phyloP scores from a whole-genome alignment of 2,888 invertebrate species.

The Stegophylla sp. region DNA sequence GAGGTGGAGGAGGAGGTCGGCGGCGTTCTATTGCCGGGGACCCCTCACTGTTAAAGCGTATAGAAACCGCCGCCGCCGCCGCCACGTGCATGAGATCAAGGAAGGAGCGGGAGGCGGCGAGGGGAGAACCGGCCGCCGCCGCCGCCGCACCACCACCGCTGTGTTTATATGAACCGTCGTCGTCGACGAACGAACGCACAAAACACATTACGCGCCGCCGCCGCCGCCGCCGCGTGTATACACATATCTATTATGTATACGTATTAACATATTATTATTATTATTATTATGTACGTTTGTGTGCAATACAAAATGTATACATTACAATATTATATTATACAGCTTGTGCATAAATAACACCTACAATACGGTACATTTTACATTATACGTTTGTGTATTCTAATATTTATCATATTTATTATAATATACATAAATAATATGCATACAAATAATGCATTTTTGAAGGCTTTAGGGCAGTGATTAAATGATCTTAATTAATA shows the following conservation, averaged over 20 bases:
- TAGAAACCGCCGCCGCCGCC: constrained; percentile 13
- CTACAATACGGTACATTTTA: too few relatives aligned
- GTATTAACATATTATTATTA: too few relatives aligned
- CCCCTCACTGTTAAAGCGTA: neutral
- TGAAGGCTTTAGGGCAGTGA: too few relatives aligned
- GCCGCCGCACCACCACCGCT: constrained; percentile 8
- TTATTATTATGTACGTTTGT: too few relatives aligned
- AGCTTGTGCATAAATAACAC: too few relatives aligned
- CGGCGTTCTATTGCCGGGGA: neutral
- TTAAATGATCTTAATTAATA: too few relatives aligned
- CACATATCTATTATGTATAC: neutral
- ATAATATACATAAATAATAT: too few relatives aligned
- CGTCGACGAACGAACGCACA: neutral
- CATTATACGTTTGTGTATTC: too few relatives aligned
- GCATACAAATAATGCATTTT: too few relatives aligned
- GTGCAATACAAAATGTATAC: too few relatives aligned
- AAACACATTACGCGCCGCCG: constrained; percentile 12
- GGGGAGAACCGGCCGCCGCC: neutral
- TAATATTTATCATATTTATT: too few relatives aligned
- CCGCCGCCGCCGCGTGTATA: neutral
- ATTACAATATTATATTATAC: too few relatives aligned
- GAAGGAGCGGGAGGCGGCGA: neutral
- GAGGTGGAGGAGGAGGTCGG: neutral
- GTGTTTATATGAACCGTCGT: neutral
- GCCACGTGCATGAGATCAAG: constrained; percentile 7